Evolutionary conservation across 35 echinoderm and acorn worm genomes (phyloP).

Genomic region (Chiridota heheva): DNA sequence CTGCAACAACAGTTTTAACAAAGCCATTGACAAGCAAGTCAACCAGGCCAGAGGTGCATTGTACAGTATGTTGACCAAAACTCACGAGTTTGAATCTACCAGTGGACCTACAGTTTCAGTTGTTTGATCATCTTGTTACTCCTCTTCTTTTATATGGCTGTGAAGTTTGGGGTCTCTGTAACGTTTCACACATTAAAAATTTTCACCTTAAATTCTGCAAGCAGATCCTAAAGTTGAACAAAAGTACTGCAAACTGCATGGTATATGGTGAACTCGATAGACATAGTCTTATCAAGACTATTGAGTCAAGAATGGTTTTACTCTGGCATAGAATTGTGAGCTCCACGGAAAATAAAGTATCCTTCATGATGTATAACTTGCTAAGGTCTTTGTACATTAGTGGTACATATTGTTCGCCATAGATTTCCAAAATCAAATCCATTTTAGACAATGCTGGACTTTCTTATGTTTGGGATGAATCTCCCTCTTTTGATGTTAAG

Average conservation of each 20-base stretch:
- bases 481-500: neutral
- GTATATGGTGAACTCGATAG: too few species aligned
- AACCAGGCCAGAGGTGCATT: too few species aligned
- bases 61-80: neutral
- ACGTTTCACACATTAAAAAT: neutral
- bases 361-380: neutral
- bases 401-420: neutral
- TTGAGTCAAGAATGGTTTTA: too few species aligned
- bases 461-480: neutral
- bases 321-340: neutral
- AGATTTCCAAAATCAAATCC: neutral
- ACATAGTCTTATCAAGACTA: neutral
- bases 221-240: too few species aligned
- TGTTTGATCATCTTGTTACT: constrained; percentile 28
- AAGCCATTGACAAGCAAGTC: too few species aligned
- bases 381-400: neutral
- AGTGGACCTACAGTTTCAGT: constrained; percentile 17
- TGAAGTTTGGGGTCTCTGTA: constrained; percentile 10
- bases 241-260: too few species aligned
- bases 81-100: constrained; percentile 18
- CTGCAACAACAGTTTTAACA: constrained; percentile 10
- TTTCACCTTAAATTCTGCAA: neutral
- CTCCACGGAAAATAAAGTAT: neutral
- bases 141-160: neutral
- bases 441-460: neutral